A percentile compares a stretch with the other conserved stretches of the same genome.
phyloP scores from a whole-genome alignment of 2,797 vertebrate genomes.

The Rhodeus uyekii region DNA sequence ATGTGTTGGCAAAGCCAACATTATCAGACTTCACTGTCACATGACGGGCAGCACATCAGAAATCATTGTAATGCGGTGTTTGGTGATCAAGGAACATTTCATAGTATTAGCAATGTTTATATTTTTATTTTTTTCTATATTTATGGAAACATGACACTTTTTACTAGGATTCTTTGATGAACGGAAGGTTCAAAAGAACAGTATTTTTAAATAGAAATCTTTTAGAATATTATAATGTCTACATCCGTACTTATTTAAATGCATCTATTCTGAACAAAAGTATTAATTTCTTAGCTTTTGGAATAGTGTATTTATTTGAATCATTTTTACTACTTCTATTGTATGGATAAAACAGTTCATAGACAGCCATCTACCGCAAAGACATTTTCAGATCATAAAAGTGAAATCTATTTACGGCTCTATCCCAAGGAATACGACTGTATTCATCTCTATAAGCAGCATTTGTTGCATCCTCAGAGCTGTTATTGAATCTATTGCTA shows the following conservation, averaged over 20 bases:
- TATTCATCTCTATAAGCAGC: constrained; percentile 26
- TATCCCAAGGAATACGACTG: not conserved
- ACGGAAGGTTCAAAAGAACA: not conserved
- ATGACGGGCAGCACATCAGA: not conserved
- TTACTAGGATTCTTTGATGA: not conserved
- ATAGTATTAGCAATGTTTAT: not conserved
- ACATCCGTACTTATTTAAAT: not conserved
- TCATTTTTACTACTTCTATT: not conserved
- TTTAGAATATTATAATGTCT: not conserved
- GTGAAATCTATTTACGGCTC: not conserved
- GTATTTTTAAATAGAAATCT: not conserved
- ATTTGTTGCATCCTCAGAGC: constrained; percentile 24
- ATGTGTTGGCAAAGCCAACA: not conserved
- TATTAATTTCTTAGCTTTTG: not conserved
- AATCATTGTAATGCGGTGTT: not conserved
- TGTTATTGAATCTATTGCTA: constrained; percentile 33
- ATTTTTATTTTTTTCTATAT: not conserved
- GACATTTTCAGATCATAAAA: not conserved
- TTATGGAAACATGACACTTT: not conserved
- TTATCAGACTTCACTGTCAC: not conserved
- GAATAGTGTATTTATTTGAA: not conserved
- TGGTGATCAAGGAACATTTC: not conserved
- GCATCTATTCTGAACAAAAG: not conserved
- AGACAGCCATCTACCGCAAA: not conserved
- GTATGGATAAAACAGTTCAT: not conserved